phyloP scores from a whole-genome alignment of 2,888 invertebrate genomes.

The Cetonia aurata region DNA sequence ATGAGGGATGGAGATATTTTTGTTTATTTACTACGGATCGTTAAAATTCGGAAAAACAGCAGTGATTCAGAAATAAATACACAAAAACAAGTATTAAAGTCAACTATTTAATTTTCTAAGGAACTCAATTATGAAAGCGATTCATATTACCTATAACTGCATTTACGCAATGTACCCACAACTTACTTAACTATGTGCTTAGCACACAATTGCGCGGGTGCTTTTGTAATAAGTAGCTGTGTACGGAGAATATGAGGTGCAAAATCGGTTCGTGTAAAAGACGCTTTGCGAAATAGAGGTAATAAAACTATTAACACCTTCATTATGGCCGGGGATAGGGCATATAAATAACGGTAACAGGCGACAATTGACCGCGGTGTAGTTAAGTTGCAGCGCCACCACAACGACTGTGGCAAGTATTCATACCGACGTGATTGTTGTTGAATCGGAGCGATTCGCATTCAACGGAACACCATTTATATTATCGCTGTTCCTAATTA shows the following conservation, averaged over 20 bases:
- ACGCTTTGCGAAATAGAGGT: conserved; percentile 32
- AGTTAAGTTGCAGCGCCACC: conserved; percentile 22
- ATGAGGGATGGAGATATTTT: too few relatives aligned
- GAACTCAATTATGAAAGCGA: too few relatives aligned
- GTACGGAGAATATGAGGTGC: conserved; percentile 15
- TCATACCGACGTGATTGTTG: conserved; percentile 41
- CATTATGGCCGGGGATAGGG: conserved; percentile 34
- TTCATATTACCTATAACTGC: too few relatives aligned
- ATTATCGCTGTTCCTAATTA: conserved; percentile 21
- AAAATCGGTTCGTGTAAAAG: conserved; percentile 20
- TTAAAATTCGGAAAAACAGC: too few relatives aligned
- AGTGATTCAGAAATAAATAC: too few relatives aligned
- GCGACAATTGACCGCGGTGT: conserved; percentile 24
- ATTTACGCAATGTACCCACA: background rate
- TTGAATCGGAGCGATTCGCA: conserved; percentile 33
- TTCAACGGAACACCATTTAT: conserved; percentile 27
- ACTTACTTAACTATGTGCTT: conserved; percentile 11
- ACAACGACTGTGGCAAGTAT: conserved; percentile 29
- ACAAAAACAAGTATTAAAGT: too few relatives aligned
- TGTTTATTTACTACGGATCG: too few relatives aligned
- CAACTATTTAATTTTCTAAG: too few relatives aligned
- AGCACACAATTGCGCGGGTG: conserved; percentile 6
- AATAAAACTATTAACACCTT: conserved; percentile 39
- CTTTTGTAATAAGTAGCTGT: too few relatives aligned
- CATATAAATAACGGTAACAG: conserved; percentile 34